A percentile compares a stretch with the other conserved stretches of the same genome.
These are phyloP conservation scores for Zaprionus davidi DNA, from an alignment of 1,140 invertebrate genomes.

Conservation along the genomic window DNA sequence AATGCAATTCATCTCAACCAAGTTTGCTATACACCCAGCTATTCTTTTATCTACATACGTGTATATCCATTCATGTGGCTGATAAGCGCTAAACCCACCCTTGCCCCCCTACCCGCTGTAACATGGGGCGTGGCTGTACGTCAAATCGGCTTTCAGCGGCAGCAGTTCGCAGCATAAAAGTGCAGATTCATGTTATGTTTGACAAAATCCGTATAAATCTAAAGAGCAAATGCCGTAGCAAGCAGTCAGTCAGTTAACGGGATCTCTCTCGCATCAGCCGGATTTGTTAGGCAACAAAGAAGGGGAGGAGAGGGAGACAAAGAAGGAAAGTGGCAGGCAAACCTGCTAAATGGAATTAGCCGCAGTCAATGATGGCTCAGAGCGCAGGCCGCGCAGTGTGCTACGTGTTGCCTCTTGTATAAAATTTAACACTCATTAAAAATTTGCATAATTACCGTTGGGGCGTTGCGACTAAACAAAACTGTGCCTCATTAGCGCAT, in stretches of 20 bases:
- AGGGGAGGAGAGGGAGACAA: background rate
- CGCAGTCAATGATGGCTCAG: conserved; percentile 42
- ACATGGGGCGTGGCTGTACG: conserved; percentile 2
- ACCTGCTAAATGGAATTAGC: conserved; percentile 67
- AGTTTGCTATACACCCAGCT: background rate
- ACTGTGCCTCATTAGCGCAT: conserved; percentile 53
- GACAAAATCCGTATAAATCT: conserved; percentile 81
- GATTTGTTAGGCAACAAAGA: conserved; percentile 36
- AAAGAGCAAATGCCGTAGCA: conserved; percentile 69
- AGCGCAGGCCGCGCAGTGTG: background rate
- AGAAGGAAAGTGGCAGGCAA: conserved; percentile 30
- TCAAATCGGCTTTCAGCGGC: conserved; percentile 55
- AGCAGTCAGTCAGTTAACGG: conserved; percentile 53
- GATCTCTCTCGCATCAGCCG: conserved; percentile 36
- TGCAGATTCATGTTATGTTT: conserved; percentile 81
- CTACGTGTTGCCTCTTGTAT: conserved; percentile 60
- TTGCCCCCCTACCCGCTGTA: background rate
- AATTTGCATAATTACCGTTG: conserved; percentile 78
- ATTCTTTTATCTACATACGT: background rate
- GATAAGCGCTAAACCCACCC: conserved; percentile 20
- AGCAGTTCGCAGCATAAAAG: conserved; percentile 55
- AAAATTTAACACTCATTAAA: conserved; percentile 77
- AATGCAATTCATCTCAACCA: background rate
- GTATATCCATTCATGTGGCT: conserved; percentile 6
- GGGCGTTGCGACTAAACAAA: conserved; percentile 7